A percentile compares a stretch with the other conserved stretches of the same genome.
Conservation (phyloP, 2,113 vertebrate species). For the Poecile atricapillus region DNA sequence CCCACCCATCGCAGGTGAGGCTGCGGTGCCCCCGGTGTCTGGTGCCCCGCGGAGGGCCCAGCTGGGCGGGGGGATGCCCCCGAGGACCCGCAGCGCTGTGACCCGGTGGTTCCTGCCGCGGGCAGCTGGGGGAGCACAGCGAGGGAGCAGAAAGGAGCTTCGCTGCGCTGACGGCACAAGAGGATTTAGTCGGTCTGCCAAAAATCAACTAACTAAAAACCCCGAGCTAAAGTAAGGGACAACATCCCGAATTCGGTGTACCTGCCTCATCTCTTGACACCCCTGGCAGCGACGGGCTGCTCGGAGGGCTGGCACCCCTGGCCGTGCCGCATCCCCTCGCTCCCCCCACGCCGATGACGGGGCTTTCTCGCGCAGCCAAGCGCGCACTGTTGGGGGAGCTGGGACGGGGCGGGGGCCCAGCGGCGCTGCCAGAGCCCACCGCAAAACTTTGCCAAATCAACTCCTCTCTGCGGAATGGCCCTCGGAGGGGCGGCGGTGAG, state of each 20-base stretch:
- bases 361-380: slow-evolving; percentile 68
- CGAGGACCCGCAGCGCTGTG: not conserved
- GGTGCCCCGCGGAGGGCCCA: not conserved
- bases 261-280: not conserved
- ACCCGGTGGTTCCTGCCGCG: not conserved
- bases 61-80: not conserved
- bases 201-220: not conserved
- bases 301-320: slow-evolving; percentile 37
- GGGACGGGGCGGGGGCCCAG: slow-evolving; percentile 41
- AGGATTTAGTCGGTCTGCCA: not conserved
- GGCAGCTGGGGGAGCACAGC: not conserved
- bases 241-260: not conserved
- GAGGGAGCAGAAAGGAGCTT: not conserved
- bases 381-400: slow-evolving; percentile 61
- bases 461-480: not conserved
- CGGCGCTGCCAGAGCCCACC: slow-evolving; percentile 8
- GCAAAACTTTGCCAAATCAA: slow-evolving; percentile 32
- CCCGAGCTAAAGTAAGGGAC: not conserved
- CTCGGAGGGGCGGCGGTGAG: not conserved
- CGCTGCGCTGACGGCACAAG: accelerated
- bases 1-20: not conserved
- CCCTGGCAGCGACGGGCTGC: slow-evolving; percentile 48
- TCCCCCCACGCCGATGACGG: not conserved
- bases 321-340: not conserved
- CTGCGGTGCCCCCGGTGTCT: not conserved